Base-by-base conservation (phyloP, 1,140 invertebrate species). In the Saccostrea cuccullata region DNA sequence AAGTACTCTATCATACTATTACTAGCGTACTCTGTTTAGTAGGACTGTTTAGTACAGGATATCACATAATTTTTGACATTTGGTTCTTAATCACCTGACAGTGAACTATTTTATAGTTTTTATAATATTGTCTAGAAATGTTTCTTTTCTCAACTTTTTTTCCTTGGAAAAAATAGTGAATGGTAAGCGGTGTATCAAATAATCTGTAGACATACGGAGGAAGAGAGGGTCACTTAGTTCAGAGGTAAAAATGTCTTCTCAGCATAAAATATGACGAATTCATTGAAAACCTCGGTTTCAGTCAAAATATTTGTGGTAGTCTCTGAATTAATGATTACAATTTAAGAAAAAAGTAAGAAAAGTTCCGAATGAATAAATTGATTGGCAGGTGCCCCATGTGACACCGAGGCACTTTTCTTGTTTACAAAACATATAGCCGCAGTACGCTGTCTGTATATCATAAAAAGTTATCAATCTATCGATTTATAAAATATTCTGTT, bases 401-500 rank as follows among this genome's bases (percentile, higher is more conserved):
- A 77, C 70, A 40, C 30, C 58, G 1, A 77, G 26, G 13, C 9
- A 15, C 15, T 26, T 77, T 77, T 36, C 70, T 77, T 77, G 70
- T 77, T 77, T 36, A 77, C 70, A 30, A 13, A 77, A 77, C 70
- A 36, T 30, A 77, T 77, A 26, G 70, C 70, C 30, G 70, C 30
- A 36, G 23, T 36, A 20, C 30, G 8, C 12, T 30, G 26, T 26
- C 70, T 36, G 70, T 77, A 77, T 13, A 77, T 77, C 26, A 77
- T 77, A 15, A 77, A 77, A 77, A 77, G 23, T 13, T 36, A 77
- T 77, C 70, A 30, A 77, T 77, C 2, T 30, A 77, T 77, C 26
- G 70, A 77, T 77, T 73, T 26, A 36, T 77, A 26, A 30, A 17
- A 77, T 30, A 77, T 36, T 56, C 55, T 89, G 86, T 89, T 89